A percentile compares a stretch with the other conserved stretches of the same genome.
Conservation (phyloP, 1,140 invertebrate species). For the Penaeus indicus region DNA sequence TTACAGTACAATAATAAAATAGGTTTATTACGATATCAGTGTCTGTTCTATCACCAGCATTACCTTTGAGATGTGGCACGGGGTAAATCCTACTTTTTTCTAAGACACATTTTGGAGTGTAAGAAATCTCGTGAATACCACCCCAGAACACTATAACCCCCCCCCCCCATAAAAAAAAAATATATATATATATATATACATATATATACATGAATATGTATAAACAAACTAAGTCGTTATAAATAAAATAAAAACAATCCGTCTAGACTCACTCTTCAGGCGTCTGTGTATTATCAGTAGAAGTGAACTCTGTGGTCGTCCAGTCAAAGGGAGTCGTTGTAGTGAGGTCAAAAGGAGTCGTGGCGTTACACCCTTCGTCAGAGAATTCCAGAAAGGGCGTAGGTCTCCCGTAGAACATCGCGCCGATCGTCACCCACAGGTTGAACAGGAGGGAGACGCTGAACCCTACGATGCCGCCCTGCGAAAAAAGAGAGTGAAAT, state of each 20-base stretch:
- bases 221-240: neutral
- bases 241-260: neutral
- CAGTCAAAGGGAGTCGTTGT: neutral
- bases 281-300: too few species aligned
- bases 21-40: too few species aligned
- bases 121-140: too few species aligned
- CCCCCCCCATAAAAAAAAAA: neutral
- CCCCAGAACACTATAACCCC: too few species aligned
- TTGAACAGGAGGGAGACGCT: slow-evolving; percentile 65
- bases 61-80: too few species aligned
- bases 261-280: too few species aligned
- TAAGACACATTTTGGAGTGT: too few species aligned
- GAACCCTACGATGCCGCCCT: slow-evolving; percentile 67
- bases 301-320: too few species aligned
- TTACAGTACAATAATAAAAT: too few species aligned
- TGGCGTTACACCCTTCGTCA: slow-evolving; percentile 22
- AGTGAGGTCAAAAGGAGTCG: neutral
- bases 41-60: too few species aligned
- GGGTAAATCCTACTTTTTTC: too few species aligned
- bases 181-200: slow-evolving; percentile 13
- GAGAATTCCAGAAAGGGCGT: slow-evolving; percentile 19
- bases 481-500: neutral
- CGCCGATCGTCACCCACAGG: slow-evolving; percentile 66
- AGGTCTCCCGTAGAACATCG: slow-evolving; percentile 7
- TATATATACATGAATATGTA: neutral